Base-by-base conservation (phyloP, 2,113 vertebrate genomes). In the Natator depressus region DNA sequence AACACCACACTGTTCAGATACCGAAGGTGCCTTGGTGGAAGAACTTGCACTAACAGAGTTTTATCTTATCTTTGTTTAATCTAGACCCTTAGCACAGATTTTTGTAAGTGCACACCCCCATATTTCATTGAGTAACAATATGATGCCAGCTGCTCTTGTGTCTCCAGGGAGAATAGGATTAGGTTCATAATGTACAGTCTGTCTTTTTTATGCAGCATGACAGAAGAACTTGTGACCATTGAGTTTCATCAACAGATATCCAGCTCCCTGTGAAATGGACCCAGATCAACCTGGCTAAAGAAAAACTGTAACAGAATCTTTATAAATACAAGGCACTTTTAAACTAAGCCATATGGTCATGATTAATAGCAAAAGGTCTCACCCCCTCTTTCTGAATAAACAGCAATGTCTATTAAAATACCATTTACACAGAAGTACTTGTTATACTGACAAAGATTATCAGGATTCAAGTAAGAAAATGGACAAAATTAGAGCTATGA, bases 361-460 rank as follows among this genome's bases (percentile, higher is more conserved):
- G 75, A 78, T 47, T 80, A 90, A 79, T 62, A 93, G 83, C 57
- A 85, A 81, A 93, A 91, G 25, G 25, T 47, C 75, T 47, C 46
- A 27, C 46, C 16, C 42, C 27, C 22, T 82, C 88, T 90, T 83
- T 84, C 25, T 78, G 79, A 93, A 91, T 49, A 89, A 94, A 96
- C 79, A 50, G 75, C 88, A 90, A 89, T 69, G 54, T 59, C 25
- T 62, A 78, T 46, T 49, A 86, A 80, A 31, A 53, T 92, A 42
- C 50, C n/a, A 76, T 24, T 91, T 93, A 59, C 69, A 85, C 25
- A 57, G 88, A 91, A 82, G 72, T 16, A 83, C 76, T 81, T 89
- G 82, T 46, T 42, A 46, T 46, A 46, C 72, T 47, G 42, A 78
- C 42, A 47, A 29, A 14, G 25, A 27, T 78, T 78, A 78, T 7